Conservation (phyloP, 2,797 vertebrate genomes). For the Trachurus trachurus region DNA sequence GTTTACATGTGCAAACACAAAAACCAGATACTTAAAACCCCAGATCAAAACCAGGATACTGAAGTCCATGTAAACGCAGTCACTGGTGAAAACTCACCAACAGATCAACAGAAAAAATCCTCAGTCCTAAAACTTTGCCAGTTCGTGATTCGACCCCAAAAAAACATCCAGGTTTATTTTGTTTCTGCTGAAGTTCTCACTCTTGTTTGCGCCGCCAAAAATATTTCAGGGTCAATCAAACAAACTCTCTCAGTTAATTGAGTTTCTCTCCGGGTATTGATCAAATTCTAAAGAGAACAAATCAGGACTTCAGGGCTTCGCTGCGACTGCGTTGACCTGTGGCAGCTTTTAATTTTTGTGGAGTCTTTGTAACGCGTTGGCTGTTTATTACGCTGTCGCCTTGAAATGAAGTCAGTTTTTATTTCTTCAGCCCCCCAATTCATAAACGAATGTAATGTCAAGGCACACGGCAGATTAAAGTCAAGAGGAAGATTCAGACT, state of each 20-base stretch:
- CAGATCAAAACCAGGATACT: too few species aligned
- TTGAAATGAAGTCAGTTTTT: neutral
- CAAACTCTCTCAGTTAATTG: neutral
- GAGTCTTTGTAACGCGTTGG: neutral
- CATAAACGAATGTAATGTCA: too few species aligned
- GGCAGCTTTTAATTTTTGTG: neutral
- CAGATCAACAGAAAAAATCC: neutral
- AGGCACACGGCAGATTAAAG: too few species aligned
- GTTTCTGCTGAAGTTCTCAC: neutral
- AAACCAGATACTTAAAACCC: too few species aligned
- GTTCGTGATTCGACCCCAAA: neutral
- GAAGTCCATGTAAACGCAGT: too few species aligned
- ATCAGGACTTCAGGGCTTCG: neutral
- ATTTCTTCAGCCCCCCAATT: too few species aligned
- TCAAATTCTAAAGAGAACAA: constrained; percentile 17
- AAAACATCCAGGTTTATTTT: neutral
- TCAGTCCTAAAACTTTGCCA: neutral
- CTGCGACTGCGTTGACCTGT: neutral
- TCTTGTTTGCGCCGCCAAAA: neutral
- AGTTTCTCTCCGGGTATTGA: neutral
- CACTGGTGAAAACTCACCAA: too few species aligned
- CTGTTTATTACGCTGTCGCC: neutral
- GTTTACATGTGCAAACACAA: too few species aligned
- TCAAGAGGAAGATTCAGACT: too few species aligned
- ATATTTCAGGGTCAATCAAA: constrained; percentile 11